These are phyloP conservation scores for Cyanoliseus patagonus DNA, from an alignment of 2,113 vertebrate species.

Conservation along the genomic window DNA sequence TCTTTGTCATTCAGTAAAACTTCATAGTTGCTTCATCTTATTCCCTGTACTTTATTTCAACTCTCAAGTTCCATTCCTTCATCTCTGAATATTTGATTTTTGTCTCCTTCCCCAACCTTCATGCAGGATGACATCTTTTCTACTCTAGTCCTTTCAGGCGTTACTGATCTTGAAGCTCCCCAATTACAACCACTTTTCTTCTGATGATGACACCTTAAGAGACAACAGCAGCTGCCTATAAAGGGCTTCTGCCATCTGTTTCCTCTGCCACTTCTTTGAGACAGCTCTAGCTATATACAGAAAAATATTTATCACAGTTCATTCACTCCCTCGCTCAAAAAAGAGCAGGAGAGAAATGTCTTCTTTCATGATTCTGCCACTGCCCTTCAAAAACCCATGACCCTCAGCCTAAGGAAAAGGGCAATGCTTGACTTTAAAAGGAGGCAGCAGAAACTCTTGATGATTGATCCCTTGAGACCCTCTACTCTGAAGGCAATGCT, in stretches of 20 bases:
- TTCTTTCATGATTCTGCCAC: slow-evolving; percentile 14
- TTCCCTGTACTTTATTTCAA: neutral
- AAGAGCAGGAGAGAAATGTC: slow-evolving; percentile 39
- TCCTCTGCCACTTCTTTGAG: slow-evolving; percentile 50
- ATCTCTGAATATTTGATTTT: slow-evolving; percentile 1
- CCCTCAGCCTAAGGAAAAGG: slow-evolving; percentile 41
- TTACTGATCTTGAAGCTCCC: slow-evolving; percentile 44
- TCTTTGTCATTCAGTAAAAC: neutral
- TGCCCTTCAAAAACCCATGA: slow-evolving; percentile 40
- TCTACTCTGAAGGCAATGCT: slow-evolving; percentile 11
- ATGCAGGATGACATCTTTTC: neutral
- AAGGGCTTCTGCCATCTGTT: slow-evolving; percentile 62
- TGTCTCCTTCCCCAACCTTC: neutral
- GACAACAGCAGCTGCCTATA: slow-evolving; percentile 63
- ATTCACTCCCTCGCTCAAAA: slow-evolving; percentile 56
- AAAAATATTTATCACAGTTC: slow-evolving; percentile 62
- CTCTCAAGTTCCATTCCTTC: neutral
- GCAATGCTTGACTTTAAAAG: slow-evolving; percentile 10
- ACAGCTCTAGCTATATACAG: slow-evolving; percentile 32
- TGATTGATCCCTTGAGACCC: slow-evolving; percentile 2
- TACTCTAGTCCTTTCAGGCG: neutral
- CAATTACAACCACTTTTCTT: slow-evolving; percentile 53
- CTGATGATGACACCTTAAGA: slow-evolving; percentile 60
- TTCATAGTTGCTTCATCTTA: neutral
- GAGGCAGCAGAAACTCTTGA: slow-evolving; percentile 23